Evolutionary conservation across 1,140 invertebrate genomes (phyloP), one percentile per base, ranked within the genome.

Genomic region (Drosophila triauraria): DNA sequence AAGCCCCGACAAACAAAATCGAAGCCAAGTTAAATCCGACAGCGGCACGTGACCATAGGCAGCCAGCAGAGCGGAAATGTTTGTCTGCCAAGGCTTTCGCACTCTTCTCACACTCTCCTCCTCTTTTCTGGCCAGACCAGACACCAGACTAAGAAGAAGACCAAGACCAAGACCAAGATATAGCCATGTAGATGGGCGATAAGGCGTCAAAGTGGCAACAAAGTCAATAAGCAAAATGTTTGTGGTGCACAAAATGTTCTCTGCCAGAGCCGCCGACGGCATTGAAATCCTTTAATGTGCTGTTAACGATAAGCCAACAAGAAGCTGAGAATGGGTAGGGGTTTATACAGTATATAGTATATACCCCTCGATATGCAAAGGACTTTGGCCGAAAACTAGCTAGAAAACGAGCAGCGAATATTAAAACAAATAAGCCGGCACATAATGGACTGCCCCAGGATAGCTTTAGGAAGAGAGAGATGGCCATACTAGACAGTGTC

Each of bases 401-500:
- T 48, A 61, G 75, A 79, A 78, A 83, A 83, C 80, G 80, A 85
- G 82, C 83, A 83, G 84, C 62, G 84, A 87, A 86, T 86, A 86
- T 86, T 86, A 87, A 87, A 87, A 88, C 83, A 87, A 87, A 87
- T 88, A 86, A 86, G 83, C 78, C 78, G 74, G 74, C 60, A 75
- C 75, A 82, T 82, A 82, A 85, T 85, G 57, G 82, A 86, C 83
- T 71, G 63, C 67, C 68, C 63, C 78, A 85, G 62, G 67, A 54
- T 59, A 58, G 80, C 53, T 51, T 27, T 42, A 7, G 50, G 7
- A 30, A 20, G 40, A 64, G 13, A 43, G 56, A 32, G 35, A 63
- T 46, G 42, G 67, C 1, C 27, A 40, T 32, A 42, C 27, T 50
- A 44, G 44, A 57, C 23, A 71, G 27, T 13, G 42, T 20, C 50